Conservation (phyloP, 2,797 vertebrate species). For the Hylomyscus alleni region DNA sequence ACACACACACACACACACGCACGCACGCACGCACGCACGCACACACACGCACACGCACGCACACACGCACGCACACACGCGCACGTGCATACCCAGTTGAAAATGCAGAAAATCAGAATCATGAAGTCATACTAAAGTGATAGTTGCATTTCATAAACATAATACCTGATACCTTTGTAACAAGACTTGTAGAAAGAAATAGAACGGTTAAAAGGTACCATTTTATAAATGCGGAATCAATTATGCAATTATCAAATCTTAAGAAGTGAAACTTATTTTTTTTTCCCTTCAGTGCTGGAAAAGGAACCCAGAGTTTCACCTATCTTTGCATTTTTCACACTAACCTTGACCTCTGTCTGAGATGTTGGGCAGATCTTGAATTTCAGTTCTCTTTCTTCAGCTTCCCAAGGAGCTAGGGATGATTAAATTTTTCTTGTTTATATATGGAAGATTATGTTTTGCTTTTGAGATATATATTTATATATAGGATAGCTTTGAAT, state of each 20-base stretch:
- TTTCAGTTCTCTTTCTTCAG: neutral
- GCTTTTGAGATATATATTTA: neutral
- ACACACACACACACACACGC: neutral
- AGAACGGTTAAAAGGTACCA: neutral
- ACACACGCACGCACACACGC: no score
- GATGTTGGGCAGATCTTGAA: neutral
- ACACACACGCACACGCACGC: neutral
- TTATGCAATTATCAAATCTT: neutral
- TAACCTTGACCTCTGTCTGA: neutral
- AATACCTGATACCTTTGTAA: neutral
- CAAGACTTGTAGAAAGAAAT: neutral
- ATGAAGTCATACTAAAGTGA: neutral
- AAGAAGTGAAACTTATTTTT: neutral
- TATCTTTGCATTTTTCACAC: neutral
- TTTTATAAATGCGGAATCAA: constrained; percentile 1
- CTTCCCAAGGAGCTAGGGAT: neutral
- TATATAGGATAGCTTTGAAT: neutral
- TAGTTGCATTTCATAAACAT: constrained; percentile 14
- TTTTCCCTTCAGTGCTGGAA: neutral
- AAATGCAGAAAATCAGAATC: constrained; percentile 5
- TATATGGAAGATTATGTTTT: neutral
- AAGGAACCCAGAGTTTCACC: no score
- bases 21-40: no score
- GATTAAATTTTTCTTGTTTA: neutral
- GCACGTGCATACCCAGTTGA: neutral